phyloP scores from a whole-genome alignment of 92 coral and sea anemone species.

The Palythoa heliodiscus region DNA sequence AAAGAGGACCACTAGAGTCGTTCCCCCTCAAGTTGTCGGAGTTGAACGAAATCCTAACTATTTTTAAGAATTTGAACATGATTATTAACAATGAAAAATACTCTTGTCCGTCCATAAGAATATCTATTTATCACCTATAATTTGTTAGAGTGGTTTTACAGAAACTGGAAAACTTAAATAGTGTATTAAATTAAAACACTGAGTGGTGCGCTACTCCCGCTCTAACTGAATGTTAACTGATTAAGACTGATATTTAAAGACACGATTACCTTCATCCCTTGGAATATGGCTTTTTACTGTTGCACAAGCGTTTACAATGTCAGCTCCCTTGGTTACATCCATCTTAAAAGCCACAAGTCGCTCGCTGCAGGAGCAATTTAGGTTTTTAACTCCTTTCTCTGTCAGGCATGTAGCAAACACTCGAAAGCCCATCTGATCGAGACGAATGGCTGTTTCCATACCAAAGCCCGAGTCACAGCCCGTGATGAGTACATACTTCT shows the following conservation, averaged over 20 bases:
- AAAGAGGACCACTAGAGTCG: no score
- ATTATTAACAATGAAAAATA: no score
- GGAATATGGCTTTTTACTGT: conserved; percentile 13
- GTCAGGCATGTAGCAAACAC: conserved; percentile 57
- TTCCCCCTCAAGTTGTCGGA: no score
- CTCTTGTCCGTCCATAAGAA: no score
- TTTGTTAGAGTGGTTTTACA: no score
- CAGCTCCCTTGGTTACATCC: conserved; percentile 45
- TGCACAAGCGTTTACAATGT: conserved; percentile 47
- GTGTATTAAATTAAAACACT: no score
- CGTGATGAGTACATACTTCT: conserved; percentile 45
- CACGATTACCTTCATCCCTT: neutral
- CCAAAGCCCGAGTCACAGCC: conserved; percentile 69
- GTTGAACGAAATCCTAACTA: no score
- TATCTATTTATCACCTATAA: no score
- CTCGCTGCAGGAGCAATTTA: conserved; percentile 45
- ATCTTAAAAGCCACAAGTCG: conserved; percentile 43
- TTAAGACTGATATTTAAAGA: neutral
- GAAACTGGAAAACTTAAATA: no score
- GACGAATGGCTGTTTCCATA: conserved; percentile 44
- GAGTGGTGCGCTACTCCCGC: no score
- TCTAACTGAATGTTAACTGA: no score
- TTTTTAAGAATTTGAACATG: no score
- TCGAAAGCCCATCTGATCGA: conserved; percentile 50
- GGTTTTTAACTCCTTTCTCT: conserved; percentile 28